phyloP scores from a whole-genome alignment of 2,797 vertebrate species.

The Acanthurus lineatus region DNA sequence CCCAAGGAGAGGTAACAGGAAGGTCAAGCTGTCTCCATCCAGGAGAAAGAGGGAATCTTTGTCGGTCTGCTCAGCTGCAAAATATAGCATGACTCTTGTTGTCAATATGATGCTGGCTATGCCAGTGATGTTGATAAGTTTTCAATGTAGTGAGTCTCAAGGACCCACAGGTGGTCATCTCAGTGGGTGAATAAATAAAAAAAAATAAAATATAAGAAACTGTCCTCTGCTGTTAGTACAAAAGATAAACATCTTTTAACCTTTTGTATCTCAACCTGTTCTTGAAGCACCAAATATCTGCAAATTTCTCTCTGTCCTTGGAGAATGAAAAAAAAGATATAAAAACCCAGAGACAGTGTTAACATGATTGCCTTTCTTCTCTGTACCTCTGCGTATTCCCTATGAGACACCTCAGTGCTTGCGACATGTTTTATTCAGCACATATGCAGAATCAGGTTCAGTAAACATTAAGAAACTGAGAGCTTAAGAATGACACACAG shows the following conservation, averaged over 20 bases:
- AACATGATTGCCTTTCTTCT: conserved; percentile 20
- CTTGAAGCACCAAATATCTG: background rate
- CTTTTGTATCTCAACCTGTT: background rate
- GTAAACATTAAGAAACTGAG: conserved; percentile 6
- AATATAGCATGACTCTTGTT: no score
- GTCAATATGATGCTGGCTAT: no score
- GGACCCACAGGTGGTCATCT: no score
- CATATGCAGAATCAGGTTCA: conserved; percentile 8
- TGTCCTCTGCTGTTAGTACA: background rate
- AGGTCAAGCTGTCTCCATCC: no score
- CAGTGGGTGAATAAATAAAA: no score
- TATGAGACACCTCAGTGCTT: background rate
- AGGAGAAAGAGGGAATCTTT: no score
- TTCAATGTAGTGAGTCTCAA: no score
- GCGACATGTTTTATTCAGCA: conserved; percentile 41
- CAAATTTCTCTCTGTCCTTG: background rate
- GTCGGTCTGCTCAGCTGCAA: no score
- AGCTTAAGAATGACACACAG: background rate
- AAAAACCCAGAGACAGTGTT: background rate
- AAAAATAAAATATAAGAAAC: background rate
- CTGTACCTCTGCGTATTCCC: background rate
- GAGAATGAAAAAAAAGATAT: background rate
- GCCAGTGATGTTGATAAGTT: no score
- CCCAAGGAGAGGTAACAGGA: no score
- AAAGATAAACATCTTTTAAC: conserved; percentile 11